phyloP scores from a whole-genome alignment of 2,888 invertebrate genomes.

The Sinohyriopsis cumingii region DNA sequence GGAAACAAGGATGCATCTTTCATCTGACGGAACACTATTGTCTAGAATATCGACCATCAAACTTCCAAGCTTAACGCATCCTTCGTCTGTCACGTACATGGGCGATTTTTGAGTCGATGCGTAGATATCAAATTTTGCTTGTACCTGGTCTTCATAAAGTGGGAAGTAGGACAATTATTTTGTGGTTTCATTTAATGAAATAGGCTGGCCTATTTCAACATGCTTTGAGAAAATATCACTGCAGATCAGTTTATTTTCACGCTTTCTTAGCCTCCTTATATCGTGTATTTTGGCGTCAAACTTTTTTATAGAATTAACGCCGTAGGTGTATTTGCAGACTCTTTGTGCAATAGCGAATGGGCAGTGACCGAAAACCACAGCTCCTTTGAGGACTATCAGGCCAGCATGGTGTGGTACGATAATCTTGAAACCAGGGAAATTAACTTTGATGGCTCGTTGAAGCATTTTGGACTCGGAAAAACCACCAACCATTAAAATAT shows the following conservation, averaged over 20 bases:
- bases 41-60: constrained; percentile 21
- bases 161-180: constrained; percentile 16
- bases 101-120: too few relatives aligned
- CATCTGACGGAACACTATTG: not conserved
- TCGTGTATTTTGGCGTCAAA: constrained; percentile 14
- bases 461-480: constrained; percentile 28
- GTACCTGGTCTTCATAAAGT: constrained; percentile 5
- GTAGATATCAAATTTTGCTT: constrained; percentile 14
- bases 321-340: constrained; percentile 22
- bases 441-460: constrained; percentile 11
- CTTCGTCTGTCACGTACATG: constrained; percentile 21
- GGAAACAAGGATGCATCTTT: too few relatives aligned
- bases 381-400: constrained; percentile 25
- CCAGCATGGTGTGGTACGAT: too few relatives aligned
- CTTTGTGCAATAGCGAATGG: constrained; percentile 15
- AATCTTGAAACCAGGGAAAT: constrained; percentile 14
- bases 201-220: constrained; percentile 13
- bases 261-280: constrained; percentile 11
- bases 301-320: constrained; percentile 10
- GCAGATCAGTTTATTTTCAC: too few relatives aligned
- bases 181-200: constrained; percentile 10
- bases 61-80: constrained; percentile 16
- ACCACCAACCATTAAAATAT: constrained; percentile 30
- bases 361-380: constrained; percentile 25
- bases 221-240: constrained; percentile 20